Evolutionary conservation across 2,113 vertebrate genomes (phyloP), one percentile per base, ranked within the genome.

Genomic region (Pogona vitticeps): DNA sequence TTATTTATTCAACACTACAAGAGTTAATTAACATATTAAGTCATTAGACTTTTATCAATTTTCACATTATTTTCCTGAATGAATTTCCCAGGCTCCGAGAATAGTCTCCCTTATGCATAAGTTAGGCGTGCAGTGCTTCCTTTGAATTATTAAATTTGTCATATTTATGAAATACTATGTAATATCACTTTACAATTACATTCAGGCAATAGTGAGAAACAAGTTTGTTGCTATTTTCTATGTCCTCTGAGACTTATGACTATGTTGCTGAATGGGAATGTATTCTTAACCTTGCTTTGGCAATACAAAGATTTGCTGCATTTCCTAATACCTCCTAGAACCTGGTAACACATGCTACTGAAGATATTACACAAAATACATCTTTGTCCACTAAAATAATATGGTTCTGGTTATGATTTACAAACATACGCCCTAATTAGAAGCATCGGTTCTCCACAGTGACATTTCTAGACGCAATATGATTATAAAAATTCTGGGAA

Each of bases 191-290:
- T 88, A 28, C 76, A 88, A 81, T 10, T 87, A 78, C 6, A 90
- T 84, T 18, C 78, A 79, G 76, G 68, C 91, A 90, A 90, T 28
- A 80, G 15, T 73, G 80, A 91, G 89, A 78, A 78, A 86, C n/a
- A n/a, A 58, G 38, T 23, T 42, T 40, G 38, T 0, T 12, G 20
- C 10, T 42, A 23, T 56, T 36, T 20, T 80, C 70, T 42, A 38
- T 28, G 7, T 84, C 52, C 82, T 73, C 23, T 63, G 0, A 42
- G 52, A 78, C 56, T 67, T 2, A 75, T 31, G 18, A 86, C 26
- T 80, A 88, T 84, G 63, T 83, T 84, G 63, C 46, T 87, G 88
- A 13, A 26, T 46, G 21, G 42, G 65, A 40, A 8, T 33, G 28
- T 63, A 21, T 61, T 80, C 58, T 80, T 26, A 79, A 61, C 13